Percentiles rank a stretch among this genome's conserved stretches.
Conservation (phyloP, 1,140 invertebrate genomes). For the Drosophila bocqueti region DNA sequence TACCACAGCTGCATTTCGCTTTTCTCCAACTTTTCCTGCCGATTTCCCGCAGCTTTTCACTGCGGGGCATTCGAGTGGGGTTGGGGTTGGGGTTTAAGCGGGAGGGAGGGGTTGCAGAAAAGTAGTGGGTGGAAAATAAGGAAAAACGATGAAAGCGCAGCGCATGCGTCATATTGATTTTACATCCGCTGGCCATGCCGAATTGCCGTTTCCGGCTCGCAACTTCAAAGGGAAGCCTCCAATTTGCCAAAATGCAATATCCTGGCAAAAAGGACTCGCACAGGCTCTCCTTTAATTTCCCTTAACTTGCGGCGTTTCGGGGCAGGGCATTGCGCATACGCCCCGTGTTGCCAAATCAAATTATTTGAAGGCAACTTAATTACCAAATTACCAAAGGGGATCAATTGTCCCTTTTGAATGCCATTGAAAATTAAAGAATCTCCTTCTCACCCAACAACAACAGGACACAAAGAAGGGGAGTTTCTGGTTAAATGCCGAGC, state of each 20-base stretch:
- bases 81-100: not conserved
- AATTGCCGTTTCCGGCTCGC: conserved; percentile 53
- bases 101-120: not conserved
- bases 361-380: conserved; percentile 46
- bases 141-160: conserved; percentile 36
- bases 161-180: conserved; percentile 81
- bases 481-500: not conserved
- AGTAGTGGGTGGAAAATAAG: not conserved
- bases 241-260: conserved; percentile 67
- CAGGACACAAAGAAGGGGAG: not conserved
- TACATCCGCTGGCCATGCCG: conserved; percentile 46
- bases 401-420: not conserved
- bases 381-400: conserved; percentile 7
- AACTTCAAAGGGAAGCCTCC: conserved; percentile 76
- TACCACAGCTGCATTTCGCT: conserved; percentile 40
- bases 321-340: conserved; percentile 26
- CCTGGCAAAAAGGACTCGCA: conserved; percentile 6
- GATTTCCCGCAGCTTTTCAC: conserved; percentile 31
- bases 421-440: conserved; percentile 25
- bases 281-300: conserved; percentile 14
- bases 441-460: not conserved
- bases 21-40: conserved; percentile 41
- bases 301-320: conserved; percentile 5
- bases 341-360: conserved; percentile 27
- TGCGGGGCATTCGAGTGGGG: not conserved